phyloP scores from a whole-genome alignment of 1,140 invertebrate genomes.

The Psix sp. region DNA sequence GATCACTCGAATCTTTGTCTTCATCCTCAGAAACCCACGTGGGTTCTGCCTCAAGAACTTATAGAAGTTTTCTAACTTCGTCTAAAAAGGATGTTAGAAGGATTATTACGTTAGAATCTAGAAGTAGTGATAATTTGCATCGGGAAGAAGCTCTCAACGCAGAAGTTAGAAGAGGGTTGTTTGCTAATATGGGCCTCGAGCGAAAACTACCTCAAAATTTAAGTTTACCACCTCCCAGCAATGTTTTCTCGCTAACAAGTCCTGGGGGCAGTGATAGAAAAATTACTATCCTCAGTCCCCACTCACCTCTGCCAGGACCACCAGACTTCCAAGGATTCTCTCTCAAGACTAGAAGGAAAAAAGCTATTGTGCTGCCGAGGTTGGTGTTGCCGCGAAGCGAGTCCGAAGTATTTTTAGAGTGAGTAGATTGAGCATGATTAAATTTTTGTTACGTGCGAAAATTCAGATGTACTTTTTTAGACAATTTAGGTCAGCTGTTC shows the following conservation, averaged over 20 bases:
- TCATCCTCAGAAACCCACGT: conserved; percentile 76
- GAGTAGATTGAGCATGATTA: conserved; percentile 71
- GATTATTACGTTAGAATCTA: conserved; percentile 77
- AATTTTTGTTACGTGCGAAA: conserved; percentile 2
- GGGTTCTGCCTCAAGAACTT: conserved; percentile 71
- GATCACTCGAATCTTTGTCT: conserved; percentile 71
- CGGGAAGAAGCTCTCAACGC: conserved; percentile 80
- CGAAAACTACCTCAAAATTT: conserved; percentile 81
- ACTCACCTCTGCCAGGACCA: conserved; percentile 80
- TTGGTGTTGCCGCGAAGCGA: conserved; percentile 85
- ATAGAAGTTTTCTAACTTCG: conserved; percentile 79
- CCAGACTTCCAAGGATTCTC: conserved; percentile 80
- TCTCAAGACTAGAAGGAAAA: conserved; percentile 82
- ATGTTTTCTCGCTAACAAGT: conserved; percentile 76
- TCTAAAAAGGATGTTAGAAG: conserved; percentile 82
- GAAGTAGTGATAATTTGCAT: conserved; percentile 77
- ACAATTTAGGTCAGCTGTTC: too few species aligned
- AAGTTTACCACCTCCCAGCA: conserved; percentile 82
- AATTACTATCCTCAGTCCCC: conserved; percentile 85
- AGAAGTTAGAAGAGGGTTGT: conserved; percentile 81
- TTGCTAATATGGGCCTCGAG: conserved; percentile 80
- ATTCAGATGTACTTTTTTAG: too few species aligned
- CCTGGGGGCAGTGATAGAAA: conserved; percentile 78
- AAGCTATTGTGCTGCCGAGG: conserved; percentile 85
- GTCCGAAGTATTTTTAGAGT: conserved; percentile 81